Evolutionary conservation across 2,888 invertebrate genomes (phyloP).

Genomic region (Pheosia gnoma): DNA sequence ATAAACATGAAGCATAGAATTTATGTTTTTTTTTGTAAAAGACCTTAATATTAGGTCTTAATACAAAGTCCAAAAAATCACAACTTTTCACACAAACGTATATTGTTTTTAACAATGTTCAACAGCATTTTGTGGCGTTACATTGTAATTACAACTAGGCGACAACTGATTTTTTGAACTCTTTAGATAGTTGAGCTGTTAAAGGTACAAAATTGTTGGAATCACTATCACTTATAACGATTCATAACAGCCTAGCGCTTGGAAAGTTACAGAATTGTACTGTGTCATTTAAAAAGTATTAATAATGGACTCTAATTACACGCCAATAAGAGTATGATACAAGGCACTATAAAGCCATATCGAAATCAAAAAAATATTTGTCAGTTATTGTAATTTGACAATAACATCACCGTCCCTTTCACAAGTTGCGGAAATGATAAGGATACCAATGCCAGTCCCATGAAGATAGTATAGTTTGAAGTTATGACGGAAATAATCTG

Average conservation of each 20-base stretch:
- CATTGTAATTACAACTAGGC: slow-evolving; percentile 53
- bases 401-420: background rate
- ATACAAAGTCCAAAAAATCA: too few relatives aligned
- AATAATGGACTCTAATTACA: slow-evolving; percentile 2
- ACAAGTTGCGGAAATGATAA: background rate
- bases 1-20: too few relatives aligned
- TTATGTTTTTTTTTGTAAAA: too few relatives aligned
- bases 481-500: background rate
- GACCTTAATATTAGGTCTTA: too few relatives aligned
- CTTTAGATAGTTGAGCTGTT: slow-evolving; percentile 67
- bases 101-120: background rate
- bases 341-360: background rate
- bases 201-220: slow-evolving; percentile 71
- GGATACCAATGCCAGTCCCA: background rate
- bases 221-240: slow-evolving; percentile 66
- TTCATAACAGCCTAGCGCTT: slow-evolving; percentile 62
- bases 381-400: background rate
- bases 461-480: background rate
- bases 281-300: slow-evolving; percentile 10
- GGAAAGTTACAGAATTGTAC: slow-evolving; percentile 45
- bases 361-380: background rate
- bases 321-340: background rate
- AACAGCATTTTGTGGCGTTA: slow-evolving; percentile 6
- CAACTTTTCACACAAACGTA: too few relatives aligned
- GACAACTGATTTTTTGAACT: slow-evolving; percentile 56